Percentiles rank a stretch among this genome's conserved stretches.
Conservation (phyloP, 1,140 invertebrate species). For the Monomorium pharaonis region DNA sequence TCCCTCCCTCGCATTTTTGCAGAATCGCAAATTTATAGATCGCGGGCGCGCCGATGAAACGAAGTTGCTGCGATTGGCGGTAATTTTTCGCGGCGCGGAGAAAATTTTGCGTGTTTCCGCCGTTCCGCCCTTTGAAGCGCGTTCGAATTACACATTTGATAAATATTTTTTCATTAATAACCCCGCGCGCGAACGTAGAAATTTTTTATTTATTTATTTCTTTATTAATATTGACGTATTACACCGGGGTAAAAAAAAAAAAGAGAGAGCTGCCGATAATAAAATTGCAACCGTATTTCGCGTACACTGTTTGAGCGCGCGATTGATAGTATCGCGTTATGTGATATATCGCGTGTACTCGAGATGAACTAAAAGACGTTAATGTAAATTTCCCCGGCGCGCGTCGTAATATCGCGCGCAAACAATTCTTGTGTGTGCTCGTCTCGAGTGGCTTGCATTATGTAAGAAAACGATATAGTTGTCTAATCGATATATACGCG, state of each 20-base stretch:
- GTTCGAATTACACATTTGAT: neutral
- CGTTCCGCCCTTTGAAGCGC: neutral
- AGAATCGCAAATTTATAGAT: too few species aligned
- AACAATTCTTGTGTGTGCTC: slow-evolving; percentile 47
- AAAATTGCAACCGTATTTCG: slow-evolving; percentile 23
- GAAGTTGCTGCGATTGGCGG: neutral
- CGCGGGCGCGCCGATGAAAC: too few species aligned
- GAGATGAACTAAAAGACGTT: slow-evolving; percentile 40
- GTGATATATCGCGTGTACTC: neutral
- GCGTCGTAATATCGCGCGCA: slow-evolving; percentile 29
- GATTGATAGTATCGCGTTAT: slow-evolving; percentile 11
- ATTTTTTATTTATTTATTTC: slow-evolving; percentile 1
- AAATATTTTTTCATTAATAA: slow-evolving; percentile 34
- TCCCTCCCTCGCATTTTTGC: too few species aligned
- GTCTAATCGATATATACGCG: slow-evolving; percentile 50
- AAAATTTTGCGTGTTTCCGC: neutral
- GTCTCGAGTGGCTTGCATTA: slow-evolving; percentile 46
- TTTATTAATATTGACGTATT: slow-evolving; percentile 4
- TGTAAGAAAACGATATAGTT: slow-evolving; percentile 48
- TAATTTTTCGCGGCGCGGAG: too few species aligned
- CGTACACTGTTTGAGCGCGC: neutral
- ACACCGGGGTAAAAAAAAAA: too few species aligned
- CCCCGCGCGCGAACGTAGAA: neutral
- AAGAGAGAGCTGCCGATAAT: neutral
- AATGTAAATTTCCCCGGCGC: slow-evolving; percentile 51